Evolutionary conservation across 2,888 invertebrate genomes (phyloP).

Genomic region (Philopedon plagiatum): DNA sequence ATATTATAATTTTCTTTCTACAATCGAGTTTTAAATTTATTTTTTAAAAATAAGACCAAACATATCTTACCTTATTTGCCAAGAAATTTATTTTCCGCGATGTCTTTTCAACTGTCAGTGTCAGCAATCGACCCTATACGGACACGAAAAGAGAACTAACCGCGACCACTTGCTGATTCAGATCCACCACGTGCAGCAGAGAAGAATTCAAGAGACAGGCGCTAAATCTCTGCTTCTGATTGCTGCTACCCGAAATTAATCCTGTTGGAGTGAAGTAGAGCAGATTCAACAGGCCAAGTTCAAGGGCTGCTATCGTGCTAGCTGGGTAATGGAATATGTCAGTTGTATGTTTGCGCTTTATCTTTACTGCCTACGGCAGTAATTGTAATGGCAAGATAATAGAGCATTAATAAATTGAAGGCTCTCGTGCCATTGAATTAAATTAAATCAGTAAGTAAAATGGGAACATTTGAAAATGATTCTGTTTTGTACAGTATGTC

Average conservation of each 20-base stretch:
- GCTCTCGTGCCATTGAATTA: too few relatives aligned
- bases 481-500: too few relatives aligned
- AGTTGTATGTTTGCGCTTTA: too few relatives aligned
- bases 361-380: too few relatives aligned
- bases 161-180: constrained; percentile 29
- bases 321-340: too few relatives aligned
- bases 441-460: too few relatives aligned
- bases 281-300: constrained; percentile 24
- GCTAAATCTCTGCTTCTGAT: constrained; percentile 19
- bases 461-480: too few relatives aligned
- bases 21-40: too few relatives aligned
- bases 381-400: too few relatives aligned
- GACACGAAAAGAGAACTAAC: constrained; percentile 24
- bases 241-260: constrained; percentile 3
- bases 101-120: neutral
- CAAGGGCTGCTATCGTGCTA: constrained; percentile 11
- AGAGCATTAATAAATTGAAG: too few relatives aligned
- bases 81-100: neutral
- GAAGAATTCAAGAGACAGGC: constrained; percentile 10
- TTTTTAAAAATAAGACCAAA: too few relatives aligned
- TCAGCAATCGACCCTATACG: constrained; percentile 1
- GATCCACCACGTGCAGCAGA: constrained; percentile 21
- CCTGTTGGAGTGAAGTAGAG: neutral
- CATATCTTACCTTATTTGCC: neutral
- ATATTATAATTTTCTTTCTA: too few relatives aligned